Evolutionary conservation across 2,113 vertebrate species (phyloP).

Genomic region (Hypocryptadius cinnamomeus): DNA sequence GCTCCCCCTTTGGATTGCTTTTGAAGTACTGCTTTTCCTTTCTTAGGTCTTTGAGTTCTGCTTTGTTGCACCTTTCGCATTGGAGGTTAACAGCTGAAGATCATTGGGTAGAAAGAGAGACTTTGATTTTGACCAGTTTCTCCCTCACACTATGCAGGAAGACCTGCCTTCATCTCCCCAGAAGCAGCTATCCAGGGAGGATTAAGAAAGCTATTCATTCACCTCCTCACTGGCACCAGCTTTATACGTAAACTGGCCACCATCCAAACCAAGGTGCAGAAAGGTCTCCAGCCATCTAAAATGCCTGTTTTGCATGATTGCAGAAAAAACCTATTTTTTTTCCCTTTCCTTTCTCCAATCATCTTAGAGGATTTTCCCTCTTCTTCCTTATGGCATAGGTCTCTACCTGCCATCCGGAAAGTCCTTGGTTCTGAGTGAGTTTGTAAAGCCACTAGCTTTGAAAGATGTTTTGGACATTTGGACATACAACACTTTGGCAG

Average conservation of each 20-base stretch:
- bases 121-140: background rate
- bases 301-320: background rate
- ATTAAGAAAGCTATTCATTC: background rate
- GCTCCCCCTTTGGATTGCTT: slow-evolving; percentile 22
- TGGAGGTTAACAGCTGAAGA: background rate
- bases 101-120: background rate
- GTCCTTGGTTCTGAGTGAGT: background rate
- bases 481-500: background rate
- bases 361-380: background rate
- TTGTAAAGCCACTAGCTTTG: background rate
- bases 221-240: background rate
- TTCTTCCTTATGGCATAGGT: background rate
- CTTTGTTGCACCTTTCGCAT: background rate
- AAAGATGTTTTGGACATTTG: background rate
- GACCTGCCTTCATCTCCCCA: background rate
- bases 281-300: background rate
- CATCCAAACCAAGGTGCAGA: background rate
- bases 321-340: background rate
- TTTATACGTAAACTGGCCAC: background rate
- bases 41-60: background rate
- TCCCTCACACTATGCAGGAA: background rate
- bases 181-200: background rate
- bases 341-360: background rate
- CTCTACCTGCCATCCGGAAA: background rate
- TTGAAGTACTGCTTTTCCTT: slow-evolving; percentile 40